Percentiles rank a stretch among this genome's conserved stretches.
Conservation (phyloP, 2,888 invertebrate genomes). For the Xestia sexstrigata region DNA sequence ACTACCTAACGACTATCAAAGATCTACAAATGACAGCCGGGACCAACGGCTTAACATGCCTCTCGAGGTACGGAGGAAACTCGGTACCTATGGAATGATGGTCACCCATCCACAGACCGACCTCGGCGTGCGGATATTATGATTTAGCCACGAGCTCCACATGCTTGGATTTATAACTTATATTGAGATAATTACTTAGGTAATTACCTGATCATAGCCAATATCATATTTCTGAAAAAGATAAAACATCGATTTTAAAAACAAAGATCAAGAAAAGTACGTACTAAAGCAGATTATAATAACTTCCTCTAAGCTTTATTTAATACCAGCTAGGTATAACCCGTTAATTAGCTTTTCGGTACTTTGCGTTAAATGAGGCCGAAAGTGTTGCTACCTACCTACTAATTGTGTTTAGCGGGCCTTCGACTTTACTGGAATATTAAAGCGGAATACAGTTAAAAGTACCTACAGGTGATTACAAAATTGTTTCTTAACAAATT, state of each 20-base stretch:
- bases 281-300: slow-evolving; percentile 24
- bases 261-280: slow-evolving; percentile 22
- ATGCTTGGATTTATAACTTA: not conserved
- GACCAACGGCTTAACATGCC: too few relatives aligned
- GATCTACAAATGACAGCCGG: too few relatives aligned
- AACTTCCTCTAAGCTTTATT: slow-evolving; percentile 22
- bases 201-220: not conserved
- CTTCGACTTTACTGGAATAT: slow-evolving; percentile 36
- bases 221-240: not conserved
- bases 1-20: too few relatives aligned
- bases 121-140: too few relatives aligned
- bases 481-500: not conserved
- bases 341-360: slow-evolving; percentile 46
- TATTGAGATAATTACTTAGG: not conserved
- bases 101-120: too few relatives aligned
- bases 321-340: slow-evolving; percentile 25
- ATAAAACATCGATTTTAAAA: slow-evolving; percentile 1
- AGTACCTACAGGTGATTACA: not conserved
- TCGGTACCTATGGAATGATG: too few relatives aligned
- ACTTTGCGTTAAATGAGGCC: slow-evolving; percentile 40
- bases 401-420: slow-evolving; percentile 35
- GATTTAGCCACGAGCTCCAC: too few relatives aligned
- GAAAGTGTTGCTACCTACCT: slow-evolving; percentile 24
- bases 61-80: too few relatives aligned
- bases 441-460: slow-evolving; percentile 19